phyloP scores from a whole-genome alignment of 1,140 invertebrate genomes.

The Drosophila seguyi region DNA sequence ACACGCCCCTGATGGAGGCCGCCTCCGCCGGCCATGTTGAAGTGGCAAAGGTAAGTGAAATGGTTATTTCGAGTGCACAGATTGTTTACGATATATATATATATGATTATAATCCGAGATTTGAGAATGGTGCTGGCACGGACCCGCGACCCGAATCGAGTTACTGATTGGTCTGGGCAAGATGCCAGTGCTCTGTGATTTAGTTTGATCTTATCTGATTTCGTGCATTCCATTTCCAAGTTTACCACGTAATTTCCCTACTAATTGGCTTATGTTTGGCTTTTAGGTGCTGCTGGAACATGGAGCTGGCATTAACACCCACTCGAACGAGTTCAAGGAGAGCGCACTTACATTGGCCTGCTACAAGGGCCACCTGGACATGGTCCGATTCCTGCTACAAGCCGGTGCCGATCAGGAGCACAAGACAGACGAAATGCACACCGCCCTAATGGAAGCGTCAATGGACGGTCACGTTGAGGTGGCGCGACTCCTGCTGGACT shows the following conservation, averaged over 20 bases:
- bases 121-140: slow-evolving; percentile 51
- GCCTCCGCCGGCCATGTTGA: slow-evolving; percentile 98
- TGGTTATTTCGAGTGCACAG: not conserved
- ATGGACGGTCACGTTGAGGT: slow-evolving; percentile 99
- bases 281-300: slow-evolving; percentile 90
- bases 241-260: not conserved
- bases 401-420: slow-evolving; percentile 98
- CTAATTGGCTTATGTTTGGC: not conserved
- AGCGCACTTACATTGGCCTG: slow-evolving; percentile 97
- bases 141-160: slow-evolving; percentile 57
- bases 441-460: slow-evolving; percentile 99
- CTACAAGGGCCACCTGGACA: slow-evolving; percentile 98
- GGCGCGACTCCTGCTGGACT: slow-evolving; percentile 95
- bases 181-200: slow-evolving; percentile 58
- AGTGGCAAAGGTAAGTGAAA: slow-evolving; percentile 90
- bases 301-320: slow-evolving; percentile 98
- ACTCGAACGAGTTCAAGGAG: slow-evolving; percentile 99
- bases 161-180: slow-evolving; percentile 65
- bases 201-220: slow-evolving; percentile 85
- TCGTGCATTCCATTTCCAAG: not conserved
- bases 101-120: slow-evolving; percentile 85
- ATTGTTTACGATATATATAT: not conserved
- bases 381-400: slow-evolving; percentile 98
- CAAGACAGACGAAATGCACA: slow-evolving; percentile 99
- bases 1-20: slow-evolving; percentile 99